Base-by-base conservation (phyloP, 2,888 invertebrate genomes). In the Liposcelis brunnea region DNA sequence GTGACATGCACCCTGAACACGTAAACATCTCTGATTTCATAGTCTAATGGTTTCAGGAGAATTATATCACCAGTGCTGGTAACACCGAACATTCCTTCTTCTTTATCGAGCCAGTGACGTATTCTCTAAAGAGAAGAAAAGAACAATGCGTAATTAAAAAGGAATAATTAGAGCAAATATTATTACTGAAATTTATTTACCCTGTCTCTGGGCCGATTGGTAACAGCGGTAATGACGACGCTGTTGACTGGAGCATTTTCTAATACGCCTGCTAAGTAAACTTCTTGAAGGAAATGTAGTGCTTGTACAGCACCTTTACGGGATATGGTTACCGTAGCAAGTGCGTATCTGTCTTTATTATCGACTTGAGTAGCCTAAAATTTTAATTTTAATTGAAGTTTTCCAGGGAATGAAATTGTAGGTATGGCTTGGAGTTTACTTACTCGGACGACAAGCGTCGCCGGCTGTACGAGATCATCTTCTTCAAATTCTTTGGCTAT, bases 291-390 rank as follows among this genome's bases (percentile, higher is more conserved):
- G 66, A 90, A 90, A 52, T 72, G 71, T 46, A 80, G 68, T 31
- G 69, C 64, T 32, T 61, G 53, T 46, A 69, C 65, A 14, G 70
- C 67, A 49, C 70, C 70, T 40, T 70, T 68, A 44, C 74, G 61
- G 1, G 70, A 67, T 32, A 89, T 68, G 11, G 80, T 74, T 45
- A 91, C 69, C 1, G 90, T 89, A 1, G 85, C 80, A 48, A 91
- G 66, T 1, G 90, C 85, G 61, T 87, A 87, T 44, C 87, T 75
- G 66, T 90, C 90, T 0, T 80, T 68, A 68, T 91, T 91, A 64
- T 91, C 87, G 49, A 77, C 68, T 59, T 84, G 84, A 1, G 77
- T 80, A 7, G 82, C 83, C 74, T 81, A 64, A 1, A 54, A 54
- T 48, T 42, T 37, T 33, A 43, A 31, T 21, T 31, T 35, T 21